Evolutionary conservation across 2,888 invertebrate species (phyloP), one percentile per base, ranked within the genome.

Genomic region (Drosophila quasianomalipes): DNA sequence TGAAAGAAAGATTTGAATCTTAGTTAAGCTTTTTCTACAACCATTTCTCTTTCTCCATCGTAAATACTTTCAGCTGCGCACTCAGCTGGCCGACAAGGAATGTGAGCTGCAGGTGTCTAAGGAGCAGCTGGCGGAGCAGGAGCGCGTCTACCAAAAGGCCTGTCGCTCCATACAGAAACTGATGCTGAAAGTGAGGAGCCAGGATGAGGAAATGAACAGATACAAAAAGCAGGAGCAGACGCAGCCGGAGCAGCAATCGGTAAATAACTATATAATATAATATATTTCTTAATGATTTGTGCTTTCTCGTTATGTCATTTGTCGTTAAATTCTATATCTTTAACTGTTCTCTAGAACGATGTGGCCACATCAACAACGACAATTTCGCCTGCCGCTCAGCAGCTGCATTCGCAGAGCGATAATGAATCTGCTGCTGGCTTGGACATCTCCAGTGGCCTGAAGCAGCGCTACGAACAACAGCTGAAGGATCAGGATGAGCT

Each of bases 401-500:
- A 30, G 64, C 62, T 47, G 19, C 79, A 28, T 53, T 91, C 92
- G 4, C 66, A 91, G 9, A 92, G 92, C 59, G 93, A 92, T 57
- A 83, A 86, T 0, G 93, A 92, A 47, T 74, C 76, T 53, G 49
- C 78, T 37, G 64, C 76, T 3, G 80, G 47, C 9, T 47, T 94
- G 92, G 93, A 91, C 44, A 61, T 91, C 12, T 78, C 85, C 0
- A 41, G 62, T 9, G 68, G 74, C 0, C 78, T 90, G 4, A 88
- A 87, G 35, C 81, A 87, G 30, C 82, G 82, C 55, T 87, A 86
- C 53, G 87, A 89, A 37, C 70, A 63, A 0, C 84, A 82, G 49
- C 73, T 93, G 19, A 74, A 72, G 7, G 94, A 94, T 76, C 95
- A 95, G 91, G 94, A 95, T 81, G 93, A 94, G 75, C 94, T 94